Conservation (phyloP, 1,140 invertebrate genomes). For the Diachasma alloeum region DNA sequence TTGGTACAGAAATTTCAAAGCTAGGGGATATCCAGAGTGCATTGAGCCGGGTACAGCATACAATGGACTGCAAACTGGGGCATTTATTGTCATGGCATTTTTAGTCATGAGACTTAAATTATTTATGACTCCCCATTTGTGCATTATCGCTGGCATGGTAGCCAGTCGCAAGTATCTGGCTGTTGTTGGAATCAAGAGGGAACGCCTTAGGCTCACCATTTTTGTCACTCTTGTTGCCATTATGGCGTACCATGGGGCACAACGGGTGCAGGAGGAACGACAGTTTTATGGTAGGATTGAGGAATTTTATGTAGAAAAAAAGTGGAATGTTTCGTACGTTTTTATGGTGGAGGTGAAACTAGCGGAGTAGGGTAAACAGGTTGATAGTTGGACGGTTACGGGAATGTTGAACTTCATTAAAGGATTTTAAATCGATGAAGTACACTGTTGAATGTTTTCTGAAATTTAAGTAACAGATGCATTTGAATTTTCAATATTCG, state of each 20-base stretch:
- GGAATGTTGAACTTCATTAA: too few relatives aligned
- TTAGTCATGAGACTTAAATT: slow-evolving; percentile 87
- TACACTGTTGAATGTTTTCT: too few relatives aligned
- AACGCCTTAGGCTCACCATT: slow-evolving; percentile 40
- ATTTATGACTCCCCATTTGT: slow-evolving; percentile 84
- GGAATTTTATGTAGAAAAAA: neutral
- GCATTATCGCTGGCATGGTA: slow-evolving; percentile 73
- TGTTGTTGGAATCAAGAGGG: slow-evolving; percentile 53
- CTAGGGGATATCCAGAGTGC: slow-evolving; percentile 45
- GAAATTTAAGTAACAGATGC: too few relatives aligned
- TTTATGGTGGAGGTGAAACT: too few relatives aligned
- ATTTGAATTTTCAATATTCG: too few relatives aligned
- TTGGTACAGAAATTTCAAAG: slow-evolving; percentile 56
- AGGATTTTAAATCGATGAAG: too few relatives aligned
- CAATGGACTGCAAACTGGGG: slow-evolving; percentile 73
- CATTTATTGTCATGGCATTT: slow-evolving; percentile 77
- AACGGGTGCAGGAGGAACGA: slow-evolving; percentile 48
- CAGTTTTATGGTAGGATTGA: slow-evolving; percentile 22
- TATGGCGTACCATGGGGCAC: slow-evolving; percentile 57
- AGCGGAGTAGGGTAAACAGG: too few relatives aligned
- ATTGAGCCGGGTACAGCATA: slow-evolving; percentile 75
- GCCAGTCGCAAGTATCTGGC: slow-evolving; percentile 60
- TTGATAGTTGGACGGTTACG: too few relatives aligned
- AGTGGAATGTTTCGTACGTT: neutral
- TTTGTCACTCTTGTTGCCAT: slow-evolving; percentile 48